Percentiles rank a stretch among this genome's conserved stretches.
These are phyloP conservation scores for Mayetiola destructor DNA, from an alignment of 2,888 invertebrate species.

Conservation along the genomic window DNA sequence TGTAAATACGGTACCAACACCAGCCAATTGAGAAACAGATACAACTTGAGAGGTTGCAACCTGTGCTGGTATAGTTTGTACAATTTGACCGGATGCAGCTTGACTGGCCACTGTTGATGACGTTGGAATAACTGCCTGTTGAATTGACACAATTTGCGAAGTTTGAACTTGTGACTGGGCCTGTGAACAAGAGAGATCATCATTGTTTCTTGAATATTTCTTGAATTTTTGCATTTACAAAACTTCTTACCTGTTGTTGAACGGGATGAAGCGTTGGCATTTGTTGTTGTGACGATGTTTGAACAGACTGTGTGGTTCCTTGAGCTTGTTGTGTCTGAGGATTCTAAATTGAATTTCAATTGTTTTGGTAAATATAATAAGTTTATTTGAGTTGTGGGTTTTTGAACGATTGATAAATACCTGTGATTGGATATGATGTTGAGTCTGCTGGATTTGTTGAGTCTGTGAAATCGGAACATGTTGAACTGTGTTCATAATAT, in stretches of 20 bases:
- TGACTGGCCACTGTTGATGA: slow-evolving; percentile 23
- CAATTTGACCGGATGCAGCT: slow-evolving; percentile 29
- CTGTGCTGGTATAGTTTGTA: slow-evolving; percentile 31
- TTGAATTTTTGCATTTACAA: not conserved
- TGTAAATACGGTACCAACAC: slow-evolving; percentile 32
- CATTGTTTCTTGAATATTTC: not conserved
- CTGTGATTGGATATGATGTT: slow-evolving; percentile 20
- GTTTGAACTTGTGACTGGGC: not conserved
- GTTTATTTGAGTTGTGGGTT: too few relatives aligned
- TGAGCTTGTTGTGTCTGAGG: too few relatives aligned
- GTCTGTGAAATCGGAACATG: slow-evolving; percentile 34
- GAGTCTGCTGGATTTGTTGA: slow-evolving; percentile 19
- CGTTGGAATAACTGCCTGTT: slow-evolving; percentile 16
- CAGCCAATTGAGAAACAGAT: slow-evolving; percentile 34
- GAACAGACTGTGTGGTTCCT: too few relatives aligned
- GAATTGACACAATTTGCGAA: slow-evolving; percentile 18
- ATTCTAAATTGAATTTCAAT: too few relatives aligned
- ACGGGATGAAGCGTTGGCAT: too few relatives aligned
- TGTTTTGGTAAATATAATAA: too few relatives aligned
- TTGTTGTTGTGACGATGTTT: too few relatives aligned
- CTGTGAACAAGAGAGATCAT: not conserved
- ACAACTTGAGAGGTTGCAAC: slow-evolving; percentile 32
- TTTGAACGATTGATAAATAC: too few relatives aligned
- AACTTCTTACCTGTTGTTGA: slow-evolving; percentile 22
- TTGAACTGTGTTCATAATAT: slow-evolving; percentile 36